Percentiles rank a stretch among this genome's conserved stretches.
Conservation (phyloP, 2,888 invertebrate species). For the Emesis russula region DNA sequence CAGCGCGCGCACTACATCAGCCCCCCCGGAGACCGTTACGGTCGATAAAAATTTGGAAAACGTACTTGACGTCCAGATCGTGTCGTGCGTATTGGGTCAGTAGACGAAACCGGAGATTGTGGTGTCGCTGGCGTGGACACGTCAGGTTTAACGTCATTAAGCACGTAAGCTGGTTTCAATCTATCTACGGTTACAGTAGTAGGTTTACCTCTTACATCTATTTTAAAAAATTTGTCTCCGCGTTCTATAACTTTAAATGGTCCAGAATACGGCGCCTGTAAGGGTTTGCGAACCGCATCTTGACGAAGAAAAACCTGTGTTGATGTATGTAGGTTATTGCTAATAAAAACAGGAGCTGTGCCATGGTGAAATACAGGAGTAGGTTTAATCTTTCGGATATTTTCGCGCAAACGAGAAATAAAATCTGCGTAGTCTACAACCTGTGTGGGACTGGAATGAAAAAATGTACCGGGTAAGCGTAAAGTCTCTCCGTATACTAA, state of each 20-base stretch:
- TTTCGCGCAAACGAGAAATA: slow-evolving; percentile 24
- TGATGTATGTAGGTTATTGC: background rate
- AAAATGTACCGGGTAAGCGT: background rate
- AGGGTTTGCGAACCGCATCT: background rate
- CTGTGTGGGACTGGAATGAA: background rate
- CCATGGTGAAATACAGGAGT: slow-evolving; percentile 33
- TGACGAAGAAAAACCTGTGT: background rate
- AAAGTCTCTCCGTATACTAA: background rate
- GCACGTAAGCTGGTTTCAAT: background rate
- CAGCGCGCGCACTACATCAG: no score
- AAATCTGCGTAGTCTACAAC: slow-evolving; percentile 31
- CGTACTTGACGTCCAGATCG: background rate
- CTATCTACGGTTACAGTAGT: background rate
- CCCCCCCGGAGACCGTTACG: slow-evolving; percentile 3
- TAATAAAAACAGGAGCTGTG: background rate
- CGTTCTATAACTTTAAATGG: background rate
- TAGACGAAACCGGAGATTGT: background rate
- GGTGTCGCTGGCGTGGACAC: background rate
- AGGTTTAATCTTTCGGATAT: slow-evolving; percentile 30
- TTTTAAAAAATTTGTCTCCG: background rate
- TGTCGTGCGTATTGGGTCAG: background rate
- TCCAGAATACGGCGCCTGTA: background rate
- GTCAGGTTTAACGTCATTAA: background rate
- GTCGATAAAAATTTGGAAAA: slow-evolving; percentile 11
- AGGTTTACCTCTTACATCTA: background rate